Evolutionary conservation across 2,888 invertebrate species (phyloP), one percentile per base, ranked within the genome.

Genomic region (Amphipoea lucens): DNA sequence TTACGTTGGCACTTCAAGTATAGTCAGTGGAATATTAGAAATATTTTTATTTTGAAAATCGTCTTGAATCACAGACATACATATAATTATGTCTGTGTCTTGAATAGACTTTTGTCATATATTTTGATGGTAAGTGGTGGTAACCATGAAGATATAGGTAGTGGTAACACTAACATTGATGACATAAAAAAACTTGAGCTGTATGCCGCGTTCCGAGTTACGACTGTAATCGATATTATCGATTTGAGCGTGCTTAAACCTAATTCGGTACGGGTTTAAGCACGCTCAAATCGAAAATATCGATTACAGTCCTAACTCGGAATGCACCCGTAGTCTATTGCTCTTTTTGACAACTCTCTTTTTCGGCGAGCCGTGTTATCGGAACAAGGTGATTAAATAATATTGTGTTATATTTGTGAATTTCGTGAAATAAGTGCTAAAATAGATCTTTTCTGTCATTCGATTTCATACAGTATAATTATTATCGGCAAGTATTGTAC

Each of bases 281-380:
- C n/a, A n/a, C n/a, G n/a, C n/a, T n/a, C n/a, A n/a, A n/a, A n/a
- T n/a, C n/a, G n/a, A n/a, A n/a, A n/a, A n/a, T n/a, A n/a, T n/a
- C n/a, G n/a, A n/a, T n/a, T n/a, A n/a, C n/a, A n/a, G n/a, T n/a
- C n/a, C n/a, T n/a, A n/a, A n/a, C n/a, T n/a, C n/a, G n/a, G n/a
- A n/a, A n/a, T n/a, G n/a, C n/a, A n/a, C n/a, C n/a, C n/a, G n/a
- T 72, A 20, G 36, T 17, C 29, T 17, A 76, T 29, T 69, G 20
- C 0, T 60, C 76, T 77, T 71, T 79, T 81, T 86, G 76, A 81
- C 81, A 80, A 66, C 71, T 87, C 71, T 76, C 81, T 88, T 81
- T 93, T 81, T 92, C 92, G 94, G 95, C 93, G 95, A 92, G 95
- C 94, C 90, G 94, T 92, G 92, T 91, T 89, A 83, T 79, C 90